Percentiles rank a stretch among this genome's conserved stretches.
Conservation (phyloP, 2,113 vertebrate species). For the Hyla sarda region DNA sequence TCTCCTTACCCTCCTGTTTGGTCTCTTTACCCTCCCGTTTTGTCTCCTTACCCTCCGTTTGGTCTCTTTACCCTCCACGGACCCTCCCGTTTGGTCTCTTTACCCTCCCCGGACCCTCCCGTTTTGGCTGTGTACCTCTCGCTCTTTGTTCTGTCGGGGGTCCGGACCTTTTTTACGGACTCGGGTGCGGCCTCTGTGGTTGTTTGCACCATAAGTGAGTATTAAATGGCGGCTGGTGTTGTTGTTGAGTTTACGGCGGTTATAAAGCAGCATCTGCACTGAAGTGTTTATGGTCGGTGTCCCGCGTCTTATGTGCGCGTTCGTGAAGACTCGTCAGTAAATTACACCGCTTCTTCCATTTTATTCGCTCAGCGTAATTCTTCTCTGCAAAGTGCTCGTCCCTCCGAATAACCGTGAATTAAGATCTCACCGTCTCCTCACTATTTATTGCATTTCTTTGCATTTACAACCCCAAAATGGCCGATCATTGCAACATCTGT, state of each 20-base stretch:
- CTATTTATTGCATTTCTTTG: conserved; percentile 23
- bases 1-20: too few species aligned
- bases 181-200: conserved; percentile 57
- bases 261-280: conserved; percentile 66
- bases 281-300: conserved; percentile 68
- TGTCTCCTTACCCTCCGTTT: too few species aligned
- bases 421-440: background rate
- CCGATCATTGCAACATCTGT: background rate
- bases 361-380: conserved; percentile 64
- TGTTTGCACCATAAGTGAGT: conserved; percentile 55
- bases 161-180: background rate
- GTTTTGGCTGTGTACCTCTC: too few species aligned
- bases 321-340: conserved; percentile 67
- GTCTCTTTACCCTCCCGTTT: too few species aligned
- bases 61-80: too few species aligned
- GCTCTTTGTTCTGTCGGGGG: too few species aligned
- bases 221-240: conserved; percentile 66
- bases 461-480: background rate
- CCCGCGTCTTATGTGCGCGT: conserved; percentile 64
- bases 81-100: too few species aligned
- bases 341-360: conserved; percentile 64
- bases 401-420: background rate
- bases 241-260: conserved; percentile 57
- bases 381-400: conserved; percentile 38
- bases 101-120: too few species aligned